Evolutionary conservation across 2,797 vertebrate species (phyloP).

Genomic region (Onychomys torridus): DNA sequence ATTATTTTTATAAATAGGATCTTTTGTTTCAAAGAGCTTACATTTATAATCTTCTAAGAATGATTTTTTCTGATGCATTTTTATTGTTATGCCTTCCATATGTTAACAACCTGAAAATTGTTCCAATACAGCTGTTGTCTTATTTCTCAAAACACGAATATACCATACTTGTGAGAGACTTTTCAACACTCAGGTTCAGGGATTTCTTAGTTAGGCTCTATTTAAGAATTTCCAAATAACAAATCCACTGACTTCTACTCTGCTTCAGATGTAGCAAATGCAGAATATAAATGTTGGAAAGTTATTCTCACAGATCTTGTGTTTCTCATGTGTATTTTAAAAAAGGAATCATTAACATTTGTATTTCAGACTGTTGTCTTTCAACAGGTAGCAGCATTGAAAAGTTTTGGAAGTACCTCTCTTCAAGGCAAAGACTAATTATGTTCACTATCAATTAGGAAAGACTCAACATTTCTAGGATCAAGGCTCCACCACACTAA

Average conservation of each 20-base stretch:
- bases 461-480: not conserved
- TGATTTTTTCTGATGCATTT: not conserved
- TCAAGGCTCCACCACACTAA: not conserved
- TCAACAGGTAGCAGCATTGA: not conserved
- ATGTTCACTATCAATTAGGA: not conserved
- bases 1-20: not conserved
- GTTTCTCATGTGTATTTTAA: not conserved
- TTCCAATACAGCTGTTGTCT: not conserved
- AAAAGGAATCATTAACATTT: not conserved
- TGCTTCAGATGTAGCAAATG: not conserved
- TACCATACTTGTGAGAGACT: not conserved
- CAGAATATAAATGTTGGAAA: not conserved
- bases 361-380: not conserved
- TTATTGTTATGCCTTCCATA: not conserved
- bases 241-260: not conserved
- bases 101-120: conserved; percentile 27
- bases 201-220: not conserved
- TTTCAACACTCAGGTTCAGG: not conserved
- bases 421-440: not conserved
- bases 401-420: not conserved
- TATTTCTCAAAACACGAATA: not conserved
- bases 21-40: not conserved
- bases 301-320: not conserved
- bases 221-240: not conserved
- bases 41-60: conserved; percentile 1